Evolutionary conservation across 2,888 invertebrate species (phyloP).

Genomic region (Linnaemya vulpina): DNA sequence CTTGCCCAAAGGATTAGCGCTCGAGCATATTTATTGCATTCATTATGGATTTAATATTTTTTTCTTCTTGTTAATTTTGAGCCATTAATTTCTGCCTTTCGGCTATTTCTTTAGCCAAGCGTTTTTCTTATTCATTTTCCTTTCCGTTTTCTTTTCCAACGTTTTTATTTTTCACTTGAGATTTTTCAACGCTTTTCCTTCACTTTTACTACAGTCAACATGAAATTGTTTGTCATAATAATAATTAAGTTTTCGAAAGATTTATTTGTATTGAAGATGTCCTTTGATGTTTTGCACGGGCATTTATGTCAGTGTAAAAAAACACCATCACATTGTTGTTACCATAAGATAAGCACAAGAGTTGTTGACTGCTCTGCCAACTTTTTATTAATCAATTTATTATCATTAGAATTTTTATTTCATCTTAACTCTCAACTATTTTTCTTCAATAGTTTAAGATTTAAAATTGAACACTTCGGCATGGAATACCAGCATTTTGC

Average conservation of each 20-base stretch:
- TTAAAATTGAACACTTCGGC: background rate
- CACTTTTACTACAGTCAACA: background rate
- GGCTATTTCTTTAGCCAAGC: background rate
- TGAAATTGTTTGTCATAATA: conserved; percentile 9
- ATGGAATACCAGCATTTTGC: background rate
- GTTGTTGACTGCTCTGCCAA: too few species aligned
- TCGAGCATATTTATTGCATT: conserved; percentile 26
- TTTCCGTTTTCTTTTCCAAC: background rate
- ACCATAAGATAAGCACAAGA: too few species aligned
- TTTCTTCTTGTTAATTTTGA: background rate
- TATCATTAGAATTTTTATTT: background rate
- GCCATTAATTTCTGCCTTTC: background rate
- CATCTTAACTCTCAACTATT: background rate
- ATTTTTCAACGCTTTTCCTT: conserved; percentile 10
- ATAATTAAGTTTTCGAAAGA: conserved; percentile 27
- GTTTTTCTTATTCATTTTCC: background rate
- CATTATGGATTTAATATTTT: background rate
- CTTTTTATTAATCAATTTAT: background rate
- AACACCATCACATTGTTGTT: too few species aligned
- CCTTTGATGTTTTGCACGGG: too few species aligned
- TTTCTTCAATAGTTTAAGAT: background rate
- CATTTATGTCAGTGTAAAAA: too few species aligned
- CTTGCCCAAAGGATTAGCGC: conserved; percentile 22
- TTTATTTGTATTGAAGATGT: background rate
- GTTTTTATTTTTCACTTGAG: conserved; percentile 1